A percentile compares a stretch with the other conserved stretches of the same genome.
Conservation (phyloP, 1,140 invertebrate species). For the Drosophila kepulauana region DNA sequence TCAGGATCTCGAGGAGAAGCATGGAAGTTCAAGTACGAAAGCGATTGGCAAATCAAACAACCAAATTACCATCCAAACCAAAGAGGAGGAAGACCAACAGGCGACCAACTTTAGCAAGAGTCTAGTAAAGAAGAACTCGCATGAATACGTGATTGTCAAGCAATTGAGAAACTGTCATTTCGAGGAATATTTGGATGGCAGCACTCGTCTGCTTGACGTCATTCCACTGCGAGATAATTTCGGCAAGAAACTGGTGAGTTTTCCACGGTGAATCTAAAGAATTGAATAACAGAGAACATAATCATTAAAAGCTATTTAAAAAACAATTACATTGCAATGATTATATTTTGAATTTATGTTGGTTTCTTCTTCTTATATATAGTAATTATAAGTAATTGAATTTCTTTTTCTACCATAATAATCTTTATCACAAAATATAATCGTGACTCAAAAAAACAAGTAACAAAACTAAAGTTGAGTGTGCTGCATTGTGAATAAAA, state of each 20-base stretch:
- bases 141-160: conserved; percentile 78
- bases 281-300: no score
- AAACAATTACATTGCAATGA: no score
- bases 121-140: conserved; percentile 15
- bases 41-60: conserved; percentile 10
- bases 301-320: no score
- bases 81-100: conserved; percentile 40
- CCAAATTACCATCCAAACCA: conserved; percentile 46
- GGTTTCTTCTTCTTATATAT: no score
- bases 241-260: conserved; percentile 51
- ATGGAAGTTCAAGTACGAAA: neutral
- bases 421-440: no score
- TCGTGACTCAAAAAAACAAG: no score
- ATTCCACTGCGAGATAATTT: conserved; percentile 64
- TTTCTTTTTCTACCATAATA: no score
- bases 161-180: conserved; percentile 62
- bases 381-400: no score
- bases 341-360: no score
- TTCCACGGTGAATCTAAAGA: neutral
- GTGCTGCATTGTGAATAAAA: no score
- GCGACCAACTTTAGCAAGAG: neutral
- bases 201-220: conserved; percentile 67
- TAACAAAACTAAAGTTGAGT: no score
- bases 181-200: conserved; percentile 76
- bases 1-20: conserved; percentile 31